Conservation (phyloP, 2,797 vertebrate species). For the Acanthiza pusilla region DNA sequence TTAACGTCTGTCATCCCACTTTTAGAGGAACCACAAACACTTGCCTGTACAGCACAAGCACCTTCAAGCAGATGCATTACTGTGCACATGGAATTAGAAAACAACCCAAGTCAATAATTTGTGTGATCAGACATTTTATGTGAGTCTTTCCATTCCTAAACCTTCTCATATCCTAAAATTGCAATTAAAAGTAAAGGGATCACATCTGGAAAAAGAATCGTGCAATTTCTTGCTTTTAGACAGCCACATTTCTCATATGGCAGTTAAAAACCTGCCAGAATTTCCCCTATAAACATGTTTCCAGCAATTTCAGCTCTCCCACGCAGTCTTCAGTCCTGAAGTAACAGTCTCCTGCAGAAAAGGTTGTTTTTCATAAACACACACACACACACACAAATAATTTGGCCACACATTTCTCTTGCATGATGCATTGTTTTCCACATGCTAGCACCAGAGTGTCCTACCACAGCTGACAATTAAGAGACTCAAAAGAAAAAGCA, state of each 20-base stretch:
- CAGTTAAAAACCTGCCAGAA: neutral
- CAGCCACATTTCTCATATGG: neutral
- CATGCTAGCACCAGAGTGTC: neutral
- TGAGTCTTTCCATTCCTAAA: neutral
- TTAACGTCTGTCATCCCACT: neutral
- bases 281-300: conserved; percentile 4
- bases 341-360: neutral
- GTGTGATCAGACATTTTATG: neutral
- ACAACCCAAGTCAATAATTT: neutral
- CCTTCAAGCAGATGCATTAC: neutral
- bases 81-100: neutral
- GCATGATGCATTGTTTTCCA: neutral
- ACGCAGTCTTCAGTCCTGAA: neutral
- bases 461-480: neutral
- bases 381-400: neutral
- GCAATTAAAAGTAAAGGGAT: neutral
- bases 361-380: neutral
- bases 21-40: neutral
- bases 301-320: conserved; percentile 11
- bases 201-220: neutral
- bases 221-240: neutral
- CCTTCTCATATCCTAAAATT: neutral
- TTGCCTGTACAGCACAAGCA: neutral
- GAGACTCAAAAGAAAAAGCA: neutral
- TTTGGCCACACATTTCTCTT: neutral